Conservation (phyloP, 1,140 invertebrate species). For the Bombus haemorrhoidalis region DNA sequence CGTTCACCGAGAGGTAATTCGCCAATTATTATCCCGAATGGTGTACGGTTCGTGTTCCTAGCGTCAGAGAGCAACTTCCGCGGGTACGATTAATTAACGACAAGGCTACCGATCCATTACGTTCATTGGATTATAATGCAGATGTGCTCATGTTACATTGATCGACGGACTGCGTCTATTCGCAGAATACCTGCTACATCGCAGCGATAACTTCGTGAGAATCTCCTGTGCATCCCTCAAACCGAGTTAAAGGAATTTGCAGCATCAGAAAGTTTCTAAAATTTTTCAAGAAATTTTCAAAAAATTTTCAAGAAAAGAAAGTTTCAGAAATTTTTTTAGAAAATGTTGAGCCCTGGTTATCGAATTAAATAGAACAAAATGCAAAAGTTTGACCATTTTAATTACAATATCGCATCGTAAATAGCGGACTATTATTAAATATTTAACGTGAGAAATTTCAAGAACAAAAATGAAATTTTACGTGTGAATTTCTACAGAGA, state of each 20-base stretch:
- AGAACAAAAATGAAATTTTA: no score
- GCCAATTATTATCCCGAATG: slow-evolving; percentile 54
- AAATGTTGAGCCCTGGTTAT: no score
- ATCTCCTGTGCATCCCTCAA: background rate
- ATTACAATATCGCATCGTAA: no score
- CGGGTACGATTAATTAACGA: slow-evolving; percentile 61
- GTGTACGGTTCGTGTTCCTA: background rate
- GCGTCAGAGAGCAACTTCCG: slow-evolving; percentile 47
- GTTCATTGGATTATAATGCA: slow-evolving; percentile 45
- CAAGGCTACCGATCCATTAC: slow-evolving; percentile 59
- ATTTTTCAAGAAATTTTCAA: no score
- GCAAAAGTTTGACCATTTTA: no score
- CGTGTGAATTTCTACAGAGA: no score
- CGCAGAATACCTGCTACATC: background rate
- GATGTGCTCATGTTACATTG: slow-evolving; percentile 37
- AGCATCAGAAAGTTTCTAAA: no score
- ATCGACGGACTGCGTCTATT: slow-evolving; percentile 22
- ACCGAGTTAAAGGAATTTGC: background rate
- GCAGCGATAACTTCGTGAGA: background rate
- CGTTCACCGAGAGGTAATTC: slow-evolving; percentile 44
- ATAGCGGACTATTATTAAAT: no score
- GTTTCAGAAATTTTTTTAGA: no score
- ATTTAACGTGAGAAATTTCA: no score
- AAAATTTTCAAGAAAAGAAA: no score
- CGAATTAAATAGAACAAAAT: no score